A percentile compares a stretch with the other conserved stretches of the same genome.
These are phyloP conservation scores for Cassiopea andromeda DNA, from an alignment of 30 jellyfish, hydroid and myxozoan genomes.

Conservation along the genomic window DNA sequence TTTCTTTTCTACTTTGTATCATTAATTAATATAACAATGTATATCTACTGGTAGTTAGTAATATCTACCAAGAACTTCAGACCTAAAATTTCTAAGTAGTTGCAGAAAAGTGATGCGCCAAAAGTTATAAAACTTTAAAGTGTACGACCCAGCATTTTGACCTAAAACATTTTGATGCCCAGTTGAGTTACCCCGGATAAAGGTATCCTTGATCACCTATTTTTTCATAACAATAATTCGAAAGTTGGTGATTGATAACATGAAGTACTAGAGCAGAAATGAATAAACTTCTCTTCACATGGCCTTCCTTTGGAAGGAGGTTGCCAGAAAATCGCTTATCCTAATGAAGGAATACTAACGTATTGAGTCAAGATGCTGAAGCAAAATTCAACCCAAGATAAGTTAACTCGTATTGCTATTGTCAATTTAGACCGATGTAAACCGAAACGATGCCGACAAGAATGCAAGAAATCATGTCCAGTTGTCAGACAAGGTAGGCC, in stretches of 20 bases:
- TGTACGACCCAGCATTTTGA: too few species aligned
- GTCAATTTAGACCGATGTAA: conserved; percentile 97
- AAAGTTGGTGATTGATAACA: not conserved
- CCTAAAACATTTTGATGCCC: too few species aligned
- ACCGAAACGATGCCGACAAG: conserved; percentile 99
- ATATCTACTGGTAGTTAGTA: too few species aligned
- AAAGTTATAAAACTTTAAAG: too few species aligned
- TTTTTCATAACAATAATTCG: not conserved
- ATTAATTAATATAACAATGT: too few species aligned
- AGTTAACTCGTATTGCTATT: conserved; percentile 98
- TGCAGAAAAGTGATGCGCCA: too few species aligned
- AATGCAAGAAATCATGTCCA: conserved; percentile 98
- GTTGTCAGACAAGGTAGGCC: conserved; percentile 97
- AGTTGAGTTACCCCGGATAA: too few species aligned
- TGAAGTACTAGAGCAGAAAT: conserved; percentile 25
- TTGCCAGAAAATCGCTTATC: not conserved
- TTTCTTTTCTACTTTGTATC: too few species aligned
- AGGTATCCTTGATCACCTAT: too few species aligned
- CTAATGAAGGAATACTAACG: not conserved
- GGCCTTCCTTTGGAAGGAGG: conserved; percentile 53
- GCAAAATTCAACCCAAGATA: conserved; percentile 78
- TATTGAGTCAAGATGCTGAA: conserved; percentile 6
- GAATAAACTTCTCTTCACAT: conserved; percentile 47
- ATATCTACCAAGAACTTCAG: too few species aligned
- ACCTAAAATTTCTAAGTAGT: too few species aligned